These are phyloP conservation scores for Brachypodius melanocephalos DNA, from an alignment of 2,113 vertebrate genomes.

Conservation along the genomic window DNA sequence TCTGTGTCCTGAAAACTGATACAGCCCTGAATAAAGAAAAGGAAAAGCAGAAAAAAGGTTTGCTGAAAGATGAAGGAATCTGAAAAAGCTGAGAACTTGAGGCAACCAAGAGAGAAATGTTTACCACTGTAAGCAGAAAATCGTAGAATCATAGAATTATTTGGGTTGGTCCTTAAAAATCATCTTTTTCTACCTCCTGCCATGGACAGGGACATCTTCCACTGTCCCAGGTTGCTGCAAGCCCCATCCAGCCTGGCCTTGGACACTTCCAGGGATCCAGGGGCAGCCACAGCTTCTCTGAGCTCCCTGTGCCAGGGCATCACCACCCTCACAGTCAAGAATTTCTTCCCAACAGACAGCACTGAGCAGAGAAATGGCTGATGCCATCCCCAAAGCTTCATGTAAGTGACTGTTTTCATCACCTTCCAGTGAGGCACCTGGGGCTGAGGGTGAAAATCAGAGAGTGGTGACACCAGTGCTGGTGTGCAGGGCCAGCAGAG, in stretches of 20 bases:
- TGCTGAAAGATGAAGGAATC: background rate
- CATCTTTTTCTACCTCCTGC: background rate
- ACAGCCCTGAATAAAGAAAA: background rate
- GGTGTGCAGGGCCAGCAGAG: background rate
- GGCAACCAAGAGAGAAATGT: background rate
- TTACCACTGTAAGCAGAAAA: background rate
- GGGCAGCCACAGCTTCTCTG: background rate
- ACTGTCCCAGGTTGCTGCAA: background rate
- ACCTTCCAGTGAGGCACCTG: background rate
- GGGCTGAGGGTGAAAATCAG: background rate
- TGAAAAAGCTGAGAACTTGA: background rate
- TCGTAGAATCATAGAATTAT: accelerated
- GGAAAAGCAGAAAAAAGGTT: background rate
- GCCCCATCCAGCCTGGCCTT: accelerated
- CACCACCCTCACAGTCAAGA: accelerated
- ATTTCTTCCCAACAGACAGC: background rate
- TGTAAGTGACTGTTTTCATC: background rate
- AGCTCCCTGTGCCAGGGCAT: accelerated
- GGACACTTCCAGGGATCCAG: accelerated
- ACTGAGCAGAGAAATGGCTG: background rate
- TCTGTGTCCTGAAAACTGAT: background rate
- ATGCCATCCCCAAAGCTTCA: background rate
- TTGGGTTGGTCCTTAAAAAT: background rate
- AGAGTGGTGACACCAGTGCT: background rate
- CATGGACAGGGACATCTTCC: background rate